phyloP scores from a whole-genome alignment of 2,113 vertebrate species.

The Pipra filicauda region DNA sequence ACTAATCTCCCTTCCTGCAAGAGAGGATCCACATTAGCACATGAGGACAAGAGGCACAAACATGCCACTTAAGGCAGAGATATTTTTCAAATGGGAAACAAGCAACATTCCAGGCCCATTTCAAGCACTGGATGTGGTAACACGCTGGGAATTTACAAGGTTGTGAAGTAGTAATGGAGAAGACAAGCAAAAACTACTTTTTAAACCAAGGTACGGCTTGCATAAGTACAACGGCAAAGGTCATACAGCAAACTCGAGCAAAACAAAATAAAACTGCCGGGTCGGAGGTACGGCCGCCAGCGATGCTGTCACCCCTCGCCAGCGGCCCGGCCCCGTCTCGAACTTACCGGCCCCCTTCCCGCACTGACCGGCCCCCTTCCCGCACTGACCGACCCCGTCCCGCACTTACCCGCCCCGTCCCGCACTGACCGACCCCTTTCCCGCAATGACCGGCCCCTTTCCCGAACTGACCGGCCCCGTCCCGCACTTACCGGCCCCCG shows the following conservation, averaged over 20 bases:
- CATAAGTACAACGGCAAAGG: fast-evolving
- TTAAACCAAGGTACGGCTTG: not conserved
- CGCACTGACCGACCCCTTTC: too few species aligned
- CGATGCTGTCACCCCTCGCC: not conserved
- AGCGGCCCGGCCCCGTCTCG: not conserved
- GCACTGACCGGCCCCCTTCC: not conserved
- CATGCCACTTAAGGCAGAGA: fast-evolving
- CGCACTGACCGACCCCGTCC: too few species aligned
- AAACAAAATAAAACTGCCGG: fast-evolving
- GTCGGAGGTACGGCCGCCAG: fast-evolving
- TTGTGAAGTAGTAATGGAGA: fast-evolving
- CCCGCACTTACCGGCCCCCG: too few species aligned
- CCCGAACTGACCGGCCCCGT: too few species aligned
- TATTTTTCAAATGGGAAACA: not conserved
- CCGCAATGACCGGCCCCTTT: too few species aligned
- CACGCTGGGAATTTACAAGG: fast-evolving
- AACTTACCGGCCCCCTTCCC: not conserved
- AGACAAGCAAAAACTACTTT: not conserved
- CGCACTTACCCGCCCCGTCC: too few species aligned
- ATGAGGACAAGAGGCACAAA: not conserved
- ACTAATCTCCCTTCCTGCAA: not conserved
- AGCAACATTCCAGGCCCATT: too few species aligned
- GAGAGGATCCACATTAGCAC: not conserved
- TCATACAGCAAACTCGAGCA: not conserved
- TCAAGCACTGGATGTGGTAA: not conserved